Evolutionary conservation across 2,797 vertebrate species (phyloP).

Genomic region (Orestias chungarensis): DNA sequence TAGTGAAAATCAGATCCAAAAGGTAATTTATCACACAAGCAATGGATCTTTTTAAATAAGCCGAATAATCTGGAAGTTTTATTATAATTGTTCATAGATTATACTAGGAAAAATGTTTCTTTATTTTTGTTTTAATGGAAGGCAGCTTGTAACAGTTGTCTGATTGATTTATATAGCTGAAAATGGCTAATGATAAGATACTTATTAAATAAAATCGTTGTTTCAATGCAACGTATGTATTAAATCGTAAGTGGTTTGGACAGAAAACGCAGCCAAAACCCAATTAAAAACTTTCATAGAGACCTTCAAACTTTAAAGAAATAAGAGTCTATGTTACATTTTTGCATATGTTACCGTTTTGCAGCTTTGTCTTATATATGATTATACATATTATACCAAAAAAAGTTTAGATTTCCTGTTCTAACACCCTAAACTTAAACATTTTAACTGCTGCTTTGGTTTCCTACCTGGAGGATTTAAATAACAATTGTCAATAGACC

Average conservation of each 20-base stretch:
- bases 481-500: neutral
- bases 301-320: neutral
- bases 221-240: too few relatives aligned
- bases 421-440: neutral
- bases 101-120: neutral
- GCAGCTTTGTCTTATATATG: neutral
- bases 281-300: neutral
- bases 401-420: neutral
- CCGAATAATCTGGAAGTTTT: neutral
- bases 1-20: neutral
- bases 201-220: neutral
- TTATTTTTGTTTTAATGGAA: too few relatives aligned
- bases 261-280: neutral
- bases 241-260: neutral
- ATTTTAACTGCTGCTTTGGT: slow-evolving; percentile 1
- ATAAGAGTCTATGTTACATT: too few relatives aligned
- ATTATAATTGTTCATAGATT: neutral
- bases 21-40: neutral
- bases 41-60: neutral
- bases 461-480: neutral
- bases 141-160: neutral
- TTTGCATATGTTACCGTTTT: too few relatives aligned
- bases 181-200: neutral
- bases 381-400: neutral
- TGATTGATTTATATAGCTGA: neutral